Conservation (phyloP, 1,140 invertebrate species). For the Achroia grisella region DNA sequence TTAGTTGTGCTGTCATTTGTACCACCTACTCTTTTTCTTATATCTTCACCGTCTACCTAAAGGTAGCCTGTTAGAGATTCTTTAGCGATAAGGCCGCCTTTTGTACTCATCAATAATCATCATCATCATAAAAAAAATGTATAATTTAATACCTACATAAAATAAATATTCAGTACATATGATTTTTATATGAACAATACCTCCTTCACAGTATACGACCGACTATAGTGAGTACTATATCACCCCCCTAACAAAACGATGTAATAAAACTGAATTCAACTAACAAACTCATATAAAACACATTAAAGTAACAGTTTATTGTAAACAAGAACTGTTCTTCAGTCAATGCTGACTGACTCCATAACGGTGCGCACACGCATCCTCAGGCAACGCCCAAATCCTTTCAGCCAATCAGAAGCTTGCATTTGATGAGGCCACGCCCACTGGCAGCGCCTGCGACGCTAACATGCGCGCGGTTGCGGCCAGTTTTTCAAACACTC, state of each 20-base stretch:
- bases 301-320: constrained; percentile 64
- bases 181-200: too few species aligned
- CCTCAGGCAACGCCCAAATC: constrained; percentile 26
- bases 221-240: too few species aligned
- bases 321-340: constrained; percentile 47
- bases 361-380: constrained; percentile 25
- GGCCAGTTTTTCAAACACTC: constrained; percentile 52
- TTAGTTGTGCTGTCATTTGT: too few species aligned
- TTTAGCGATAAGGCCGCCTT: too few species aligned
- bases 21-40: too few species aligned
- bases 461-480: constrained; percentile 17
- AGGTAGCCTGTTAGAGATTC: too few species aligned
- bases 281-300: constrained; percentile 66
- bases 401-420: constrained; percentile 31
- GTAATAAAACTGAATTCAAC: constrained; percentile 63
- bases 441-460: constrained; percentile 46
- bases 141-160: too few species aligned
- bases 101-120: too few species aligned
- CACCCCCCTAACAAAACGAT: background rate
- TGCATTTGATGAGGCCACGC: constrained; percentile 36
- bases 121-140: too few species aligned
- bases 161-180: too few species aligned
- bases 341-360: constrained; percentile 4
- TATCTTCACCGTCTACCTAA: too few species aligned
- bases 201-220: too few species aligned